A percentile compares a stretch with the other conserved stretches of the same genome.
Evolutionary conservation across 2,113 vertebrate genomes (phyloP).

Genomic region (Tachuris rubrigastra): DNA sequence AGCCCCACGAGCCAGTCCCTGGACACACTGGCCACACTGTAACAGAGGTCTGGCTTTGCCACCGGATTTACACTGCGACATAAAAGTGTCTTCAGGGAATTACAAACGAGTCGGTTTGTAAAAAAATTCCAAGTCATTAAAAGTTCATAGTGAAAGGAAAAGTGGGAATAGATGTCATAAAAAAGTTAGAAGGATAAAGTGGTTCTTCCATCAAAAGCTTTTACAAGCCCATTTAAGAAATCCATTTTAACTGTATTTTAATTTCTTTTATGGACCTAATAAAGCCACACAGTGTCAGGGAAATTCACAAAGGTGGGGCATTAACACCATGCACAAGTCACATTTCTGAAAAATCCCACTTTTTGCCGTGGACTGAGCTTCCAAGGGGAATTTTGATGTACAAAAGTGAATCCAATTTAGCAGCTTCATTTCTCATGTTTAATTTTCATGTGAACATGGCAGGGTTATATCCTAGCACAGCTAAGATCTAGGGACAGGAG

Average conservation of each 20-base stretch:
- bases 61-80: accelerated
- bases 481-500: not conserved
- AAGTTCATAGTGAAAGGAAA: constrained; percentile 8
- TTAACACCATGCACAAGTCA: not conserved
- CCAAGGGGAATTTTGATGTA: not conserved
- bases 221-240: constrained; percentile 29
- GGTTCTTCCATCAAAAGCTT: constrained; percentile 28
- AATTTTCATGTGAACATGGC: constrained; percentile 15
- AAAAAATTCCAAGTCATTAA: not conserved
- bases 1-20: not conserved
- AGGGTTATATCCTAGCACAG: constrained; percentile 1
- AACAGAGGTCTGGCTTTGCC: not conserved
- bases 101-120: not conserved
- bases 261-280: constrained; percentile 47
- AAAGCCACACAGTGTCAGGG: not conserved
- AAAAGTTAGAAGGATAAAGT: constrained; percentile 39
- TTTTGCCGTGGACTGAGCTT: not conserved
- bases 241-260: constrained; percentile 37
- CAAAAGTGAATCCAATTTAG: not conserved
- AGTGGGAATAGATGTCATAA: not conserved
- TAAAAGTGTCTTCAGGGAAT: not conserved
- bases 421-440: constrained; percentile 9
- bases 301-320: not conserved
- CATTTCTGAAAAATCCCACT: not conserved
- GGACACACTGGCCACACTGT: accelerated